Percentiles rank a stretch among this genome's conserved stretches.
Conservation (phyloP, 2,888 invertebrate genomes). For the Drosophila colorata region DNA sequence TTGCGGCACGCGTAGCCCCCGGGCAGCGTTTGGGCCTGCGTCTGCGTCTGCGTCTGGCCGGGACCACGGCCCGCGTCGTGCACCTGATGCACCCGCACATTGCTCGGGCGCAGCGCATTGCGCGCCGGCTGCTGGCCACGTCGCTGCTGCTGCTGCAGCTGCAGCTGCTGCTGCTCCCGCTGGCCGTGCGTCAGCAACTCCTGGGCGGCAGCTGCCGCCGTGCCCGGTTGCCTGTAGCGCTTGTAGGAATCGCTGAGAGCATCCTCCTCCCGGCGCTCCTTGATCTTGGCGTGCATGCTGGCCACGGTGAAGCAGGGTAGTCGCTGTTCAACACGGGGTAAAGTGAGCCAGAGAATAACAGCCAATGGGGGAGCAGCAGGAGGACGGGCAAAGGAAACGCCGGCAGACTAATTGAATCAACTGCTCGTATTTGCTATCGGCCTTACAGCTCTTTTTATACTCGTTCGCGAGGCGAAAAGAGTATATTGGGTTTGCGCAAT, state of each 20-base stretch:
- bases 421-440: no score
- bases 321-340: slow-evolving; percentile 60
- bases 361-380: no score
- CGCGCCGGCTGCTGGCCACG: slow-evolving; percentile 11
- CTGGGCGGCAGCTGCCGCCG: not conserved
- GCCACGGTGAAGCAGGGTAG: slow-evolving; percentile 82
- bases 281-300: slow-evolving; percentile 79
- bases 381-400: no score
- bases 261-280: slow-evolving; percentile 67
- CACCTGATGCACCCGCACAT: slow-evolving; percentile 61
- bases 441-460: no score
- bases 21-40: slow-evolving; percentile 52
- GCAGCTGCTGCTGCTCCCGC: slow-evolving; percentile 1
- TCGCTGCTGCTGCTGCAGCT: not conserved
- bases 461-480: no score
- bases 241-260: slow-evolving; percentile 71
- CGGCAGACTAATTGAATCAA: no score
- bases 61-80: slow-evolving; percentile 52
- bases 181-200: slow-evolving; percentile 14
- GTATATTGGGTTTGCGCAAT: no score
- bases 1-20: slow-evolving; percentile 69
- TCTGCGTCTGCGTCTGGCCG: slow-evolving; percentile 46
- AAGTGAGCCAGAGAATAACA: no score
- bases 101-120: slow-evolving; percentile 23
- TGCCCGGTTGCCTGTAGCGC: slow-evolving; percentile 68